Evolutionary conservation across 2,888 invertebrate species (phyloP).

Genomic region (Laspeyria flexula): DNA sequence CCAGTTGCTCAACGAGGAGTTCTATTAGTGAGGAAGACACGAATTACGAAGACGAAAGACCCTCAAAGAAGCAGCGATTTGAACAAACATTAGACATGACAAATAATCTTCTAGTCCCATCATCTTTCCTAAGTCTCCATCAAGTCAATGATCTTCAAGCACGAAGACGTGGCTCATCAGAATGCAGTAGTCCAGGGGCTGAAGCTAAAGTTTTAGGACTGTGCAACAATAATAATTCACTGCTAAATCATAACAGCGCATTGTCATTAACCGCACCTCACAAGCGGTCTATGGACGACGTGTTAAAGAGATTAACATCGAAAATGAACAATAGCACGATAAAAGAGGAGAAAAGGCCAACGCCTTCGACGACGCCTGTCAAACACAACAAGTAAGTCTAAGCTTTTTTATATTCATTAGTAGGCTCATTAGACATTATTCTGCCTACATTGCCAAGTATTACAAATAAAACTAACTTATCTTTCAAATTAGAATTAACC

Average conservation of each 20-base stretch:
- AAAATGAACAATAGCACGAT: conserved; percentile 93
- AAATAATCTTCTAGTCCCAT: conserved; percentile 85
- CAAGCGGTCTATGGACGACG: conserved; percentile 96
- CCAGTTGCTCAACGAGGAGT: conserved; percentile 76
- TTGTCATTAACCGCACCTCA: conserved; percentile 82
- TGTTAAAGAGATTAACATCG: conserved; percentile 93
- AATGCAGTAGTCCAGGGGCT: conserved; percentile 90
- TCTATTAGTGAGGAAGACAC: conserved; percentile 87
- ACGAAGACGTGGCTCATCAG: conserved; percentile 86
- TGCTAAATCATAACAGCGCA: conserved; percentile 87
- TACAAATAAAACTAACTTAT: too few species aligned
- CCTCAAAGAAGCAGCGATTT: conserved; percentile 87
- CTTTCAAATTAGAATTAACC: too few species aligned
- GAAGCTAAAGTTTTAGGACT: conserved; percentile 88
- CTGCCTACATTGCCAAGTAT: too few species aligned
- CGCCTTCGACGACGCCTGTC: conserved; percentile 89
- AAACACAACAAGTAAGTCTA: conserved; percentile 82
- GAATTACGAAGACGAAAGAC: conserved; percentile 87
- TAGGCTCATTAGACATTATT: too few species aligned
- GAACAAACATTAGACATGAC: conserved; percentile 87
- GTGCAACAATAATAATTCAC: conserved; percentile 88
- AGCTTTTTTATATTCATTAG: not conserved
- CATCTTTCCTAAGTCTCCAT: conserved; percentile 84
- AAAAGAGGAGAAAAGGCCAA: conserved; percentile 90
- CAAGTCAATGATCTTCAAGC: conserved; percentile 83